Evolutionary conservation across 2,113 vertebrate genomes (phyloP).

Genomic region (Coptodon rendalli): DNA sequence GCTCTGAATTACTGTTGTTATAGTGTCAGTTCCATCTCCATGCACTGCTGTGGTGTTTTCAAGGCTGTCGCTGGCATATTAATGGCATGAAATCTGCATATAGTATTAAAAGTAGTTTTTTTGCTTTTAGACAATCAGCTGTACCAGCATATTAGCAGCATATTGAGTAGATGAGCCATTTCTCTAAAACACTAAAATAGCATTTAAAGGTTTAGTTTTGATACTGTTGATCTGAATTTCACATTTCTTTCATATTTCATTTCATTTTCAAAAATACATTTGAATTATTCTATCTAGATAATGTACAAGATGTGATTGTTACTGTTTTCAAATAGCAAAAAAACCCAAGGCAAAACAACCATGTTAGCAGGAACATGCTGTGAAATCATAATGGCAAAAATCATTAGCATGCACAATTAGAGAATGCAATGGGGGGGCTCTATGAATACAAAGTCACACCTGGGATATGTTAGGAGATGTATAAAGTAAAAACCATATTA

Average conservation of each 20-base stretch:
- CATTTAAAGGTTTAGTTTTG: background rate
- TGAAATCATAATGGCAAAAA: slow-evolving; percentile 53
- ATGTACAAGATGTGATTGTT: background rate
- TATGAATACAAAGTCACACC: slow-evolving; percentile 8
- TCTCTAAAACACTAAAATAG: background rate
- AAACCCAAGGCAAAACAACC: slow-evolving; percentile 10
- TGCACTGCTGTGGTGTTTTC: background rate
- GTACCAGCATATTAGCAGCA: background rate
- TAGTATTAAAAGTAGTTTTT: background rate
- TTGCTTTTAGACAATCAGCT: background rate
- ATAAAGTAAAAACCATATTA: background rate
- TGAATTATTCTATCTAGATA: background rate
- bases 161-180: background rate
- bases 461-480: background rate
- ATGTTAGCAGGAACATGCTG: slow-evolving; percentile 41
- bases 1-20: background rate
- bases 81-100: background rate
- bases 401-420: slow-evolving; percentile 56
- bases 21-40: background rate
- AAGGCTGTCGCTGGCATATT: background rate
- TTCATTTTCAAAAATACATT: background rate
- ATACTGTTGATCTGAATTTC: background rate
- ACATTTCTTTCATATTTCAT: background rate
- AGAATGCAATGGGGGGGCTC: slow-evolving; percentile 34
- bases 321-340: background rate